These are phyloP conservation scores for Silurus aristotelis DNA, from an alignment of 2,797 vertebrate species.

Conservation along the genomic window DNA sequence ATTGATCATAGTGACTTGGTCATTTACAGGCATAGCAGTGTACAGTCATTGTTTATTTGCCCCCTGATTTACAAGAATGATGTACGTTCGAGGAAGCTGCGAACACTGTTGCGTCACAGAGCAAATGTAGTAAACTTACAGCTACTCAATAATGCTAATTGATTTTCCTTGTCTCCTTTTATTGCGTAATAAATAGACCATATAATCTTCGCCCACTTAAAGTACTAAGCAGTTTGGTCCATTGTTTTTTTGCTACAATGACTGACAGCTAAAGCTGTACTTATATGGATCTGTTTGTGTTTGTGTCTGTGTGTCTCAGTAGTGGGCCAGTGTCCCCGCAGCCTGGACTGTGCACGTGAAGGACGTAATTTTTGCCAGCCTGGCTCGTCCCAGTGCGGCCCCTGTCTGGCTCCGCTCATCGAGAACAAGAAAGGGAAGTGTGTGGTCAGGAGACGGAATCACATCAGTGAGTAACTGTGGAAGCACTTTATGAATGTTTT, in stretches of 20 bases:
- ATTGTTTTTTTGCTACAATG: constrained; percentile 9
- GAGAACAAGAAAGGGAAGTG: constrained; percentile 78
- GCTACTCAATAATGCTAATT: constrained; percentile 25
- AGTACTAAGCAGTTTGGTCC: neutral
- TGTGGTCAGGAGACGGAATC: constrained; percentile 64
- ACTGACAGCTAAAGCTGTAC: constrained; percentile 10
- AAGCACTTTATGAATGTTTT: neutral
- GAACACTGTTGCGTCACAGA: neutral
- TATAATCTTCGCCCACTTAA: neutral
- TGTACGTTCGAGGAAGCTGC: neutral
- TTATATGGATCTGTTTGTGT: constrained; percentile 6
- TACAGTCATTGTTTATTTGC: constrained; percentile 22
- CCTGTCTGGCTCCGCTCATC: constrained; percentile 78
- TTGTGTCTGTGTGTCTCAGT: constrained; percentile 36
- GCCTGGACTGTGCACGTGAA: constrained; percentile 82
- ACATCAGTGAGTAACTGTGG: constrained; percentile 45
- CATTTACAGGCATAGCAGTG: constrained; percentile 10
- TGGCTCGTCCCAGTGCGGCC: constrained; percentile 76
- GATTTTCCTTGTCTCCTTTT: constrained; percentile 24
- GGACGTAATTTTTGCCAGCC: constrained; percentile 79
- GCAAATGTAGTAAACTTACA: neutral
- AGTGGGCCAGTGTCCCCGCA: constrained; percentile 77
- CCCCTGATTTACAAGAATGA: constrained; percentile 5
- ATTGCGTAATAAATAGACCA: constrained; percentile 29
- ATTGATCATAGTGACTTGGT: constrained; percentile 8